Conservation (phyloP, 2,113 vertebrate genomes). For the Lepus americanus region DNA sequence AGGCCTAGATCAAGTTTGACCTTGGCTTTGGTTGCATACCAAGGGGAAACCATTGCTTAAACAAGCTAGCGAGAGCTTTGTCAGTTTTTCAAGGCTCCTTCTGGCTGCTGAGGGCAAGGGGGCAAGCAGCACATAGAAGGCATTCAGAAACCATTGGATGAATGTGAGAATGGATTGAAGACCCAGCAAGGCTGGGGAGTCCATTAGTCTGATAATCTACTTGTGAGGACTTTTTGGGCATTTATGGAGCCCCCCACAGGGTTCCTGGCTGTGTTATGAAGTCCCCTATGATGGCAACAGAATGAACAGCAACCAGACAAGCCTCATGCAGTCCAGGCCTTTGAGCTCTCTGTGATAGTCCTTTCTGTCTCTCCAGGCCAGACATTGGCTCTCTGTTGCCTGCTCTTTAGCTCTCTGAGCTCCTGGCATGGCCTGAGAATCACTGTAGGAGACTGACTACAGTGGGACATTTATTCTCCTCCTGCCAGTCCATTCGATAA, state of each 20-base stretch:
- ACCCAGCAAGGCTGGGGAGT: neutral
- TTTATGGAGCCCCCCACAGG: neutral
- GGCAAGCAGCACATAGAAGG: neutral
- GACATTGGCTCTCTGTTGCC: neutral
- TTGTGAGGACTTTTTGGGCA: neutral
- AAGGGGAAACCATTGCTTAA: neutral
- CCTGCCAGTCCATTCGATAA: neutral
- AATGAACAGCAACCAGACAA: neutral
- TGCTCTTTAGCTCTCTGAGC: neutral
- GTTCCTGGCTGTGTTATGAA: neutral
- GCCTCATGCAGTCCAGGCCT: neutral
- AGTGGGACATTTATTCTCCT: rapidly evolving
- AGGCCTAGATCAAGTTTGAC: neutral
- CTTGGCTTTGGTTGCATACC: neutral
- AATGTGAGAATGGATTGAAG: neutral
- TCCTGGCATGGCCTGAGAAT: neutral
- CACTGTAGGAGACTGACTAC: neutral
- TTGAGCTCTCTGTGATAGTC: neutral
- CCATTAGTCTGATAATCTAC: neutral
- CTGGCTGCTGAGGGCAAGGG: neutral
- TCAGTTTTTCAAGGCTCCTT: constrained; percentile 49
- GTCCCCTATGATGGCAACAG: neutral
- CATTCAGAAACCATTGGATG: neutral
- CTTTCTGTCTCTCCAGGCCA: neutral
- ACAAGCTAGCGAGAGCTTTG: neutral